Conservation (phyloP, 2,888 invertebrate genomes). For the Mimumesa dahlbomi region DNA sequence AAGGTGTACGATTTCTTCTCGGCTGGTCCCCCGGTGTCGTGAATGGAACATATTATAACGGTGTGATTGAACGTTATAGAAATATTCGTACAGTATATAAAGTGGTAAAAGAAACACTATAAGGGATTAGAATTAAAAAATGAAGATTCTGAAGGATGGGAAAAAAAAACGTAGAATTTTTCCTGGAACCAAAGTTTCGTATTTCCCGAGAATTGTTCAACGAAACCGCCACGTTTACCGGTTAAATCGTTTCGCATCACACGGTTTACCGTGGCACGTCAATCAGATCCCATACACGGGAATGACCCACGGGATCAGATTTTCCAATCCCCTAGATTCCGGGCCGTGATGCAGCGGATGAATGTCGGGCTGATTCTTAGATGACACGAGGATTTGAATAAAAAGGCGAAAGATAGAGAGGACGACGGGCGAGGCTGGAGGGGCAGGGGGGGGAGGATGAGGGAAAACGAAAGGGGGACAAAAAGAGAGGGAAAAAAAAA, state of each 20-base stretch:
- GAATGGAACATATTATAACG: neutral
- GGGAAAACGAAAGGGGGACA: conserved; percentile 24
- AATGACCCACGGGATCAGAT: neutral
- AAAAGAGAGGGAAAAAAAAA: conserved; percentile 5
- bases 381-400: conserved; percentile 58
- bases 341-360: conserved; percentile 28
- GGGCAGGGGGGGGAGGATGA: conserved; percentile 13
- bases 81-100: too few species aligned
- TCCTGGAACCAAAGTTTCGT: too few species aligned
- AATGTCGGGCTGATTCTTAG: conserved; percentile 53
- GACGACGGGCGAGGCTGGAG: conserved; percentile 19
- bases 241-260: neutral
- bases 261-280: neutral
- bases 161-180: too few species aligned
- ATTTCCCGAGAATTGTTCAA: too few species aligned
- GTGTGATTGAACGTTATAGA: too few species aligned
- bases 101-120: too few species aligned
- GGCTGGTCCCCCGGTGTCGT: neutral
- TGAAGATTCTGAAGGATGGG: too few species aligned
- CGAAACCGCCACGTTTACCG: neutral
- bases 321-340: conserved; percentile 28
- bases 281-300: neutral
- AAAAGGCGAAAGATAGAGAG: conserved; percentile 37
- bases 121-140: too few species aligned
- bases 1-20: conserved; percentile 12